Percentiles rank a stretch among this genome's conserved stretches.
Evolutionary conservation across 2,113 vertebrate genomes (phyloP).

Genomic region (Potamarius usumacintae): DNA sequence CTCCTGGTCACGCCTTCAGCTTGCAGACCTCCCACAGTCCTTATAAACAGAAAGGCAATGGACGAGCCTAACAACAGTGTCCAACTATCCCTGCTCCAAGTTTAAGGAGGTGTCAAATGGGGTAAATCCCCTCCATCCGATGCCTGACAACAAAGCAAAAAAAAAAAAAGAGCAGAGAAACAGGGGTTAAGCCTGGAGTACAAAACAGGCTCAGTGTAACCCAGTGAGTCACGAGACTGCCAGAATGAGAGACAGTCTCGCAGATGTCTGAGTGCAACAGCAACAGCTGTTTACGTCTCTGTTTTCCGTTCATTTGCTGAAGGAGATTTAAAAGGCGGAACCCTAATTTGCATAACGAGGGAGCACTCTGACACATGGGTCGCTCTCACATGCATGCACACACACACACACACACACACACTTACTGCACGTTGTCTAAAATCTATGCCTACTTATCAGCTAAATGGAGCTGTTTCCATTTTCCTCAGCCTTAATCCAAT

Average conservation of each 20-base stretch:
- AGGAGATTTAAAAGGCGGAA: conserved; percentile 67
- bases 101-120: conserved; percentile 53
- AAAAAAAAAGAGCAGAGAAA: conserved; percentile 47
- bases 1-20: conserved; percentile 25
- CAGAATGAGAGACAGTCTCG: conserved; percentile 66
- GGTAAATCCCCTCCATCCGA: conserved; percentile 22
- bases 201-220: conserved; percentile 66
- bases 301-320: conserved; percentile 72
- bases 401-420: not conserved
- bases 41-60: conserved; percentile 22
- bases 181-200: conserved; percentile 62
- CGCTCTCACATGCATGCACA: not conserved
- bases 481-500: conserved; percentile 37
- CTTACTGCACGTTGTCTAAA: not conserved
- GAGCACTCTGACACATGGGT: conserved; percentile 4
- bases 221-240: conserved; percentile 58
- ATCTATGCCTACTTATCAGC: conserved; percentile 21
- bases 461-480: conserved; percentile 18
- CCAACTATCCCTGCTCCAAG: conserved; percentile 11
- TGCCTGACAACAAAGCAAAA: conserved; percentile 32
- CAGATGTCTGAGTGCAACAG: conserved; percentile 71
- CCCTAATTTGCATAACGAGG: conserved; percentile 67
- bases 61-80: conserved; percentile 23
- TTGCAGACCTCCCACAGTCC: conserved; percentile 6
- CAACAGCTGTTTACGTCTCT: conserved; percentile 74